phyloP scores from a whole-genome alignment of 2,797 vertebrate species.

The Spatula versicolor region DNA sequence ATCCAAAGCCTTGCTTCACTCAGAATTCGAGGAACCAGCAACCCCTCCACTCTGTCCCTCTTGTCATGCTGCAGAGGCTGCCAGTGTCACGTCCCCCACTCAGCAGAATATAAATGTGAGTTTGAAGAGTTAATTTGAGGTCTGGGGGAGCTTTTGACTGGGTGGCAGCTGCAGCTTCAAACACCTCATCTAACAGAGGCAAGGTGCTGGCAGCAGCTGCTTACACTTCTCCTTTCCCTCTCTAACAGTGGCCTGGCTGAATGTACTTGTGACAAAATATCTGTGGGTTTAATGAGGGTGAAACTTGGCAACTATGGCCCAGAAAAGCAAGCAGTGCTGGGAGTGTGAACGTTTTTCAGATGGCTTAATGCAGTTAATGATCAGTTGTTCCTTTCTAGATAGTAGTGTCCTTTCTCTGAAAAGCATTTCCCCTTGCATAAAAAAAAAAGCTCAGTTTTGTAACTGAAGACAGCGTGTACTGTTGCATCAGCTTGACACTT shows the following conservation, averaged over 20 bases:
- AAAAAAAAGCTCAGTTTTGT: neutral
- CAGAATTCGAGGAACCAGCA: neutral
- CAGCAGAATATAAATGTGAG: slow-evolving; percentile 17
- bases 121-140: slow-evolving; percentile 56
- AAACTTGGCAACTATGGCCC: slow-evolving; percentile 57
- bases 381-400: slow-evolving; percentile 35
- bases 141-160: slow-evolving; percentile 29
- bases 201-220: slow-evolving; percentile 66
- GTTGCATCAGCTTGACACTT: neutral
- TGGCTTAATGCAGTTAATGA: slow-evolving; percentile 52
- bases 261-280: slow-evolving; percentile 56
- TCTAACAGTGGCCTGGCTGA: slow-evolving; percentile 57
- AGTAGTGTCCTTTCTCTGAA: slow-evolving; percentile 11
- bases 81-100: neutral
- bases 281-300: slow-evolving; percentile 71
- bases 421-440: neutral
- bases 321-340: slow-evolving; percentile 13
- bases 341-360: slow-evolving; percentile 39
- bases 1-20: slow-evolving; percentile 9
- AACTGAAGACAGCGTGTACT: neutral
- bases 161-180: slow-evolving; percentile 63
- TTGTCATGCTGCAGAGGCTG: slow-evolving; percentile 14
- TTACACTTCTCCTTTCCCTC: slow-evolving; percentile 7
- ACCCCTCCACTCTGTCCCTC: neutral
- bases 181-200: slow-evolving; percentile 10